Evolutionary conservation across 2,888 invertebrate genomes (phyloP).

Genomic region (Odontocerum albicorne): DNA sequence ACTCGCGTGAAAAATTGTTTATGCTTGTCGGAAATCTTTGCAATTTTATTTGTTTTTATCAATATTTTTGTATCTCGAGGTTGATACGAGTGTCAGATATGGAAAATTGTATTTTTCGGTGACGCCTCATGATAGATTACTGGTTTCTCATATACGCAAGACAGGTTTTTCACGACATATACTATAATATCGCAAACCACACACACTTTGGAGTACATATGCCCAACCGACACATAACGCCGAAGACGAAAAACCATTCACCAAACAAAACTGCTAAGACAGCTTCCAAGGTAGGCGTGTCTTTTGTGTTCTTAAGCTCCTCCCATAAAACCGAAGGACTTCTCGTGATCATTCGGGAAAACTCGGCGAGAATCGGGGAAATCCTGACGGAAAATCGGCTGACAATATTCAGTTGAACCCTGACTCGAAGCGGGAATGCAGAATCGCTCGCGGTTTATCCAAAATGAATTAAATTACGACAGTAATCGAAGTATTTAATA

Average conservation of each 20-base stretch:
- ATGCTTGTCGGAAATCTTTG: too few species aligned
- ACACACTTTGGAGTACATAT: slow-evolving; percentile 16
- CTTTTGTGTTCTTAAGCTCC: slow-evolving; percentile 24
- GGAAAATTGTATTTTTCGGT: slow-evolving; percentile 14
- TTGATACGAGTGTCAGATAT: too few species aligned
- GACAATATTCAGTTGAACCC: slow-evolving; percentile 33
- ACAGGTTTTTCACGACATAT: slow-evolving; percentile 12
- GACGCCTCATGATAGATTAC: slow-evolving; percentile 26
- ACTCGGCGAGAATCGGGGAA: slow-evolving; percentile 17
- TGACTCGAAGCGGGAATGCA: slow-evolving; percentile 16
- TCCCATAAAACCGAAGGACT: slow-evolving; percentile 22
- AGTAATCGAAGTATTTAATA: neutral
- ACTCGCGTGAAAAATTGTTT: too few species aligned
- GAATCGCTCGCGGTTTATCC: slow-evolving; percentile 4
- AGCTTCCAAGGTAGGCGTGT: slow-evolving; percentile 30
- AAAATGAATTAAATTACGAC: neutral
- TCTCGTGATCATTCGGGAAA: slow-evolving; percentile 22
- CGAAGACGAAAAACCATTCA: slow-evolving; percentile 36
- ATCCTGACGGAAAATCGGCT: slow-evolving; percentile 20
- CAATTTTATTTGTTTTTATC: too few species aligned
- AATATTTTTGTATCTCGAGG: too few species aligned
- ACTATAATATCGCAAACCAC: slow-evolving; percentile 20
- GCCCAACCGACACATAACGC: slow-evolving; percentile 25
- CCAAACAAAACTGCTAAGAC: slow-evolving; percentile 35
- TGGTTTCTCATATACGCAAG: slow-evolving; percentile 20